phyloP scores from a whole-genome alignment of 1,140 invertebrate genomes.

The Listronotus bonariensis region DNA sequence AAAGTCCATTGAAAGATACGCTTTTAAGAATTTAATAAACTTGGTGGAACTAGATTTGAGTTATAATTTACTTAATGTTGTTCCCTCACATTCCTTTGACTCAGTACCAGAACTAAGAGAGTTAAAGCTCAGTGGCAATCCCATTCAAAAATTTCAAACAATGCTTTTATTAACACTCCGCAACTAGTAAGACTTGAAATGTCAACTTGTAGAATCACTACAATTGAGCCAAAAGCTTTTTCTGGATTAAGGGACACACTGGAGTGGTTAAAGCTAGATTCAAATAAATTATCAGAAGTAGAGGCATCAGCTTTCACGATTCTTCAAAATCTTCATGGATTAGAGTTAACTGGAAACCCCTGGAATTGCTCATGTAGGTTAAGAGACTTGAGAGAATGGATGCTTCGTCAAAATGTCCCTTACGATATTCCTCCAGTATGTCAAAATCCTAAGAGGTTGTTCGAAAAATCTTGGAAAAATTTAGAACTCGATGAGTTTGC shows the following conservation, averaged over 20 bases:
- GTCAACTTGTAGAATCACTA: conserved; percentile 68
- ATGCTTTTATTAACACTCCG: conserved; percentile 69
- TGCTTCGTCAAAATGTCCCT: conserved; percentile 75
- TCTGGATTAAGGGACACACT: conserved; percentile 70
- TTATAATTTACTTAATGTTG: conserved; percentile 66
- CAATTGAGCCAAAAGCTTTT: conserved; percentile 72
- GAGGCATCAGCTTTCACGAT: conserved; percentile 67
- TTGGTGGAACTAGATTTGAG: conserved; percentile 80
- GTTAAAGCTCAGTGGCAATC: conserved; percentile 73
- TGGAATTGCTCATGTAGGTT: conserved; percentile 82
- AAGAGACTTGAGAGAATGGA: conserved; percentile 76
- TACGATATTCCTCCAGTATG: conserved; percentile 72
- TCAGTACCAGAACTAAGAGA: conserved; percentile 76
- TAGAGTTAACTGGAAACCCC: conserved; percentile 76
- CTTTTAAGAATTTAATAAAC: conserved; percentile 73
- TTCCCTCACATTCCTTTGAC: conserved; percentile 73
- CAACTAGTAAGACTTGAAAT: conserved; percentile 75
- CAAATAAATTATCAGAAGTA: conserved; percentile 71
- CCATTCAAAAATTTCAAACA: conserved; percentile 69
- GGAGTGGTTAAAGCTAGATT: conserved; percentile 76
- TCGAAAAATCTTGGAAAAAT: conserved; percentile 70
- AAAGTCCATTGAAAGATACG: conserved; percentile 65
- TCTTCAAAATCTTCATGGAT: conserved; percentile 70
- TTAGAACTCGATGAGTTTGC: conserved; percentile 80
- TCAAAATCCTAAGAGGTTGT: conserved; percentile 64